Evolutionary conservation across 2,113 vertebrate genomes (phyloP), one percentile per base, ranked within the genome.

Genomic region (Epinephelus fuscoguttatus): DNA sequence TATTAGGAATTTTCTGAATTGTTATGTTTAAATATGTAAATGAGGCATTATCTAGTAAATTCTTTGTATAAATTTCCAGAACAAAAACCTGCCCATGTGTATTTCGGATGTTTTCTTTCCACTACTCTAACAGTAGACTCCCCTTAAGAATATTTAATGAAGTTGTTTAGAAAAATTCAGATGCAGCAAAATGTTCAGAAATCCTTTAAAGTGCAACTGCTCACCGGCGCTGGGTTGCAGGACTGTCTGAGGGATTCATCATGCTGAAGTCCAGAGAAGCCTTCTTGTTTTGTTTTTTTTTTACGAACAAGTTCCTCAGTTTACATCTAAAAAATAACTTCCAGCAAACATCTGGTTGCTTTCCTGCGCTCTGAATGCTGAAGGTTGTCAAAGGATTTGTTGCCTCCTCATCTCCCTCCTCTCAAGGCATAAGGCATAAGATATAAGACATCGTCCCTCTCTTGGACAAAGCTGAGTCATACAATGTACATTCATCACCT

Each of bases 201-300:
- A 45, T 45, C 19, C 50, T 25, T 19, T 2, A 15, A 30, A 17
- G 9, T 45, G 42, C 8, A 45, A 45, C 2, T 73, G n/a, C 90
- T 91, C 84, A 91, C 90, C 86, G 53, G 1, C 0, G 61, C 27
- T 52, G 10, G 1, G 84, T 57, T 21, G 4, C n/a, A 56, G 83
- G 81, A 78, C 75, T 88, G 15, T 84, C 75, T 14, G 33, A 21
- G 1, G 5, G 0, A 71, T 89, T 81, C 89, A 92, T 88, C 30
- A 42, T 64, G 30, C 55, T 10, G 2, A 53, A 18, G 40, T 55
- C 49, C 23, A n/a, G 14, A 55, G 0, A 45, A 6, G 25, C 42
- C 57, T 55, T 47, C 23, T 45, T 37, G 33, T 37, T 59, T n/a
- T n/a, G n/a, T n/a, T n/a, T n/a, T n/a, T n/a, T 57, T 19, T 45